phyloP scores from a whole-genome alignment of 2,797 vertebrate species.

The Buphagus erythrorhynchus region DNA sequence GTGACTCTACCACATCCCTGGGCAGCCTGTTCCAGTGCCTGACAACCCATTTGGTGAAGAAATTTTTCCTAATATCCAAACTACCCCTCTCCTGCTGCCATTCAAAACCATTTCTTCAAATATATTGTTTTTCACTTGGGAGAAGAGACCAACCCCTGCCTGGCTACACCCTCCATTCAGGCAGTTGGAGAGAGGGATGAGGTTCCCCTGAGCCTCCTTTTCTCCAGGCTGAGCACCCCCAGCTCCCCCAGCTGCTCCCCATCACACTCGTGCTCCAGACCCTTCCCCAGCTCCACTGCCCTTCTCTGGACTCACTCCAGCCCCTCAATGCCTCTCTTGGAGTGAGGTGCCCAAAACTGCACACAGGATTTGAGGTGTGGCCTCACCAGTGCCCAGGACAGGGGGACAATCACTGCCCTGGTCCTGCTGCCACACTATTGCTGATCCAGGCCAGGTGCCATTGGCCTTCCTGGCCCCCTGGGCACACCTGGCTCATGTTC shows the following conservation, averaged over 20 bases:
- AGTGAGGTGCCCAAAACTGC: background rate
- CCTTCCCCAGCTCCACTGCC: rapidly evolving
- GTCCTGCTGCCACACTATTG: background rate
- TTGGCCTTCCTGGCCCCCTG: background rate
- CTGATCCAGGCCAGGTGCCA: background rate
- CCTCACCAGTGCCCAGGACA: rapidly evolving
- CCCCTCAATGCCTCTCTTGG: rapidly evolving
- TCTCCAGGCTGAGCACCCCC: rapidly evolving
- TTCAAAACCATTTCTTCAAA: background rate
- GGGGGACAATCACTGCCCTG: background rate
- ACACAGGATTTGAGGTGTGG: background rate
- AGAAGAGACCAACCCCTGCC: rapidly evolving
- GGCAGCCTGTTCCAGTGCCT: background rate
- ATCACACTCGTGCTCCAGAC: background rate
- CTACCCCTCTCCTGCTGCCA: background rate
- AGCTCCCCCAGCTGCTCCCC: background rate
- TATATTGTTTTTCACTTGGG: rapidly evolving
- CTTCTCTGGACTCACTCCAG: background rate
- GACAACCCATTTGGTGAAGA: background rate
- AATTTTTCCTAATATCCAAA: background rate
- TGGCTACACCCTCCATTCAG: background rate
- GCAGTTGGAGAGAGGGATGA: background rate
- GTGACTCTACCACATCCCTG: background rate
- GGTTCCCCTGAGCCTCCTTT: background rate
- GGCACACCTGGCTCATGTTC: background rate